Evolutionary conservation across 2,113 vertebrate species (phyloP), one percentile per base, ranked within the genome.

Genomic region (Ia io): DNA sequence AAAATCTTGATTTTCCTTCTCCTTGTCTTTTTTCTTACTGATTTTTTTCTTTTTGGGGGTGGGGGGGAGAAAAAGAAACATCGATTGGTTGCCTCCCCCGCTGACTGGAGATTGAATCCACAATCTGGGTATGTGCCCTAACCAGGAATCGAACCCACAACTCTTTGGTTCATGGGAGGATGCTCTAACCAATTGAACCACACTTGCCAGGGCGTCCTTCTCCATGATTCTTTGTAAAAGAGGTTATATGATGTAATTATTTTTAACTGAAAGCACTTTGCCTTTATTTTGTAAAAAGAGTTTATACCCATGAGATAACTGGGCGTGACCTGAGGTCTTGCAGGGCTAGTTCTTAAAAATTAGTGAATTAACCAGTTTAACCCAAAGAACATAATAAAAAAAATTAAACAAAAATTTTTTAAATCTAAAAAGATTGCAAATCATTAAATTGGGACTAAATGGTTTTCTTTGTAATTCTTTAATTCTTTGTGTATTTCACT

Each of bases 231-330:
- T 67, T 76, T 80, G 65, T 79, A 76, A 56, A 84, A 67, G 30
- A 32, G 16, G 5, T 82, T 84, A 28, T 70, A 6, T 42, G 8
- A 37, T 59, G 84, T 22, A 86, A 25, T 59, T 82, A 71, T 78
- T 93, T 95, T 93, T 86, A 96, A 59, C 56, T 82, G 5, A 70
- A 96, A 65, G 18, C 9, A 70, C 49, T 84, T 93, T 70, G 37
- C 25, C 40, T 92, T 69, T 89, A 82, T 74, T 90, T 92, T 90
- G 3, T 70, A 44, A 73, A 69, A 42, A 44, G 9, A 47, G 14
- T 90, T 77, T 91, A 92, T 2, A 88, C 22, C 30, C 8, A 6
- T 88, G 83, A 93, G 44, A 83, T 69, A 84, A 78, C 47, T 77
- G 85, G 37, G 20, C 65, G 40, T 18, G 73, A 69, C 4, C 6